phyloP scores from a whole-genome alignment of 1,140 invertebrate genomes.

The Vollenhovia emeryi region DNA sequence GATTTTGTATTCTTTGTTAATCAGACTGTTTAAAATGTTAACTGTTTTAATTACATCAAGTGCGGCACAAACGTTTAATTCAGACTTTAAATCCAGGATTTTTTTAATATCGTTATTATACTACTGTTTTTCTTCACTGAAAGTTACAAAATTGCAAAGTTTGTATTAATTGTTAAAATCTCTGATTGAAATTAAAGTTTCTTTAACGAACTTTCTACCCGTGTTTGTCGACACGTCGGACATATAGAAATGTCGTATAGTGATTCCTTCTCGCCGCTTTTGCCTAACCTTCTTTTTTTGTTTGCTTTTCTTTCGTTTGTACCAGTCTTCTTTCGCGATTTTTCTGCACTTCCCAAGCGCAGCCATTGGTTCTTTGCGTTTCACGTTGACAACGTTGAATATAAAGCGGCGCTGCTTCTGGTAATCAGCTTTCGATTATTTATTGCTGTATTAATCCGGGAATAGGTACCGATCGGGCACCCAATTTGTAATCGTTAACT shows the following conservation, averaged over 20 bases:
- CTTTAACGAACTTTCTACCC: background rate
- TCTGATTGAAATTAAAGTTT: background rate
- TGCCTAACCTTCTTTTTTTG: background rate
- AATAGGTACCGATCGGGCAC: constrained; percentile 80
- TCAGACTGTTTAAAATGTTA: background rate
- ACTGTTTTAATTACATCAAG: background rate
- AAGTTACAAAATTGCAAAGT: background rate
- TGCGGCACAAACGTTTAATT: background rate
- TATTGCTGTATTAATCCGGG: constrained; percentile 83
- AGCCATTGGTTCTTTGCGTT: constrained; percentile 38
- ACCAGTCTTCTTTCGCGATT: constrained; percentile 53
- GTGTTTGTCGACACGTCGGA: background rate
- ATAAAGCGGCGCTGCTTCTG: constrained; percentile 71
- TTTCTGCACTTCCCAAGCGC: constrained; percentile 59
- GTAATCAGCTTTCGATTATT: constrained; percentile 84
- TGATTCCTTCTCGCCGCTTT: background rate
- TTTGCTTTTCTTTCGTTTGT: constrained; percentile 15
- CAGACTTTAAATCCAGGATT: background rate
- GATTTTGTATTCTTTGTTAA: background rate
- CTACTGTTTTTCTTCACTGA: background rate
- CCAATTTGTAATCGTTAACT: constrained; percentile 84
- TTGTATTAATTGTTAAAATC: background rate
- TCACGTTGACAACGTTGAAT: constrained; percentile 56
- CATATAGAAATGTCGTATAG: background rate
- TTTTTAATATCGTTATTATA: background rate